These are phyloP conservation scores for Apis cerana DNA, from an alignment of 1,140 invertebrate species.

Conservation along the genomic window DNA sequence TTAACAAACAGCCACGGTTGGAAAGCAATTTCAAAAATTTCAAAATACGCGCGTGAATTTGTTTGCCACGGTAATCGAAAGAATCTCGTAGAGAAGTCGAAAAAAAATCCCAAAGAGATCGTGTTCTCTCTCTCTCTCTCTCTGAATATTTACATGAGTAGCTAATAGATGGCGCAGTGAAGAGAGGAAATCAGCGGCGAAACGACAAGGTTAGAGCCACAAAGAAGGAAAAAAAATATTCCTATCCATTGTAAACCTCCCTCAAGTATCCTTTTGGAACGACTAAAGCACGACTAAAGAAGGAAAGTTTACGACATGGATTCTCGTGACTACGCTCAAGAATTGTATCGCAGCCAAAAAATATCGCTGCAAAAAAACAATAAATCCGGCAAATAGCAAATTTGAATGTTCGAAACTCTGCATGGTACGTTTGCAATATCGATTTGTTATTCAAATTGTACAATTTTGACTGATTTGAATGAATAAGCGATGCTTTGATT, in stretches of 20 bases:
- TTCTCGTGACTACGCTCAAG: conserved; percentile 49
- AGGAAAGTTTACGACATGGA: conserved; percentile 29
- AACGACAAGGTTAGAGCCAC: conserved; percentile 19
- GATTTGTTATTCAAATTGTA: neutral
- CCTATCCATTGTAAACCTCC: conserved; percentile 31
- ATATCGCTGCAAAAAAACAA: conserved; percentile 23
- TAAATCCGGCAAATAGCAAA: conserved; percentile 11
- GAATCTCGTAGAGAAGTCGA: conserved; percentile 21
- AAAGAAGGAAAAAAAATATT: conserved; percentile 49
- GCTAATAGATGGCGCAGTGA: neutral
- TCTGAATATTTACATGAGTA: neutral
- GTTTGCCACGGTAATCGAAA: conserved; percentile 26
- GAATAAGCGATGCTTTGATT: too few relatives aligned
- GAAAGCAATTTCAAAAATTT: neutral
- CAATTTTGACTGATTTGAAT: too few relatives aligned
- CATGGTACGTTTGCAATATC: neutral
- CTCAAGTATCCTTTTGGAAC: conserved; percentile 26
- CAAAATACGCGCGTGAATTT: conserved; percentile 29
- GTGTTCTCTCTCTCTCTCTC: conserved; percentile 29
- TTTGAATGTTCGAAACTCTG: neutral
- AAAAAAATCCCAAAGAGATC: conserved; percentile 19
- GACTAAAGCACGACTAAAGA: conserved; percentile 14
- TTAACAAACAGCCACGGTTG: neutral
- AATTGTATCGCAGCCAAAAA: conserved; percentile 34
- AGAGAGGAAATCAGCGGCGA: neutral